Conservation (phyloP, 2,113 vertebrate genomes). For the Neolamprologus sp. region DNA sequence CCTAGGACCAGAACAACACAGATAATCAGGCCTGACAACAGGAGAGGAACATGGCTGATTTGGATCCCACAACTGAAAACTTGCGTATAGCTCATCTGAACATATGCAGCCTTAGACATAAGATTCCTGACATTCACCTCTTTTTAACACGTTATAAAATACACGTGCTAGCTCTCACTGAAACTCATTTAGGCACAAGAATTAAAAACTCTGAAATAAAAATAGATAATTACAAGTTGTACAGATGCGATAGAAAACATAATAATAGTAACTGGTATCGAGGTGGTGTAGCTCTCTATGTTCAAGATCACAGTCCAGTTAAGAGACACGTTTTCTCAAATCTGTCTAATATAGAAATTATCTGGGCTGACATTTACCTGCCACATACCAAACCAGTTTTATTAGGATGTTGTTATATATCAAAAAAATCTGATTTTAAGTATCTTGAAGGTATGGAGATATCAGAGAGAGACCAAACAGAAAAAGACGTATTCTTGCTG, state of each 20-base stretch:
- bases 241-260: neutral
- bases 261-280: neutral
- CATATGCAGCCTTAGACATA: accelerated
- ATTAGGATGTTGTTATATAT: neutral
- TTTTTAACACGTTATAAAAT: accelerated
- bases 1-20: neutral
- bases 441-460: neutral
- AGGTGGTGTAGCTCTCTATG: neutral
- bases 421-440: accelerated
- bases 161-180: neutral
- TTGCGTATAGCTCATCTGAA: neutral
- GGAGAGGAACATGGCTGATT: accelerated
- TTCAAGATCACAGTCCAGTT: neutral
- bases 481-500: accelerated
- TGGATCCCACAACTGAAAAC: accelerated
- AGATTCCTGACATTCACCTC: accelerated
- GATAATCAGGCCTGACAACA: accelerated
- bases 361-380: neutral
- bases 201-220: neutral
- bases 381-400: neutral
- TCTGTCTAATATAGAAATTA: accelerated
- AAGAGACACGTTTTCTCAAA: neutral
- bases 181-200: neutral
- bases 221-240: neutral
- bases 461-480: accelerated